Evolutionary conservation across 2,113 vertebrate genomes (phyloP).

Genomic region (Scatophagus argus): DNA sequence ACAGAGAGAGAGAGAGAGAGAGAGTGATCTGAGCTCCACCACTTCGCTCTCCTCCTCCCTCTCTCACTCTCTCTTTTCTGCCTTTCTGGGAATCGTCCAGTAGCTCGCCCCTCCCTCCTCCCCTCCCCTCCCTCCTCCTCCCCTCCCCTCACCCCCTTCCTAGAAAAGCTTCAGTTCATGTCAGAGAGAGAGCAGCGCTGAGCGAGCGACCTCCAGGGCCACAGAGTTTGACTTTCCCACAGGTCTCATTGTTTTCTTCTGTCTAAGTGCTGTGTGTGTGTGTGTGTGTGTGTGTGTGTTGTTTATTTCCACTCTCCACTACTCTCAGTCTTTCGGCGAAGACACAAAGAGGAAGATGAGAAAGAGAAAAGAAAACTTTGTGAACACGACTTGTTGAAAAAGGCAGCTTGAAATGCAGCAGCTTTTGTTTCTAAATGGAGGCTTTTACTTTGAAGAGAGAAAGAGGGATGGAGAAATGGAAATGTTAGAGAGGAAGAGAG

Average conservation of each 20-base stretch:
- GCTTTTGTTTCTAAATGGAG: background rate
- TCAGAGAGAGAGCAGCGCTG: slow-evolving; percentile 48
- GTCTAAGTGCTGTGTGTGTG: slow-evolving; percentile 22
- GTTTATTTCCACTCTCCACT: slow-evolving; percentile 3
- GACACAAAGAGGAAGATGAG: background rate
- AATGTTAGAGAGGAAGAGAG: too few species aligned
- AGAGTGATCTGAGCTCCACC: background rate
- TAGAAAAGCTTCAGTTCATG: slow-evolving; percentile 77
- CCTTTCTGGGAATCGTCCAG: slow-evolving; percentile 92
- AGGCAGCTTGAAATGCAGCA: slow-evolving; percentile 9
- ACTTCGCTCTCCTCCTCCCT: background rate
- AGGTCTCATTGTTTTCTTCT: slow-evolving; percentile 54
- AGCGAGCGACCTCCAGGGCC: slow-evolving; percentile 82
- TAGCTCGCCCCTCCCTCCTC: slow-evolving; percentile 42
- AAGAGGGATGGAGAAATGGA: too few species aligned
- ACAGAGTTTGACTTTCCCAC: slow-evolving; percentile 91
- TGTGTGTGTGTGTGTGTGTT: slow-evolving; percentile 12
- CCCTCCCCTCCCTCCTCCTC: background rate
- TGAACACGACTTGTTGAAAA: slow-evolving; percentile 2
- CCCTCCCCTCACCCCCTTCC: slow-evolving; percentile 52
- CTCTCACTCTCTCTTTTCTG: slow-evolving; percentile 37
- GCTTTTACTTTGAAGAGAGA: slow-evolving; percentile 21
- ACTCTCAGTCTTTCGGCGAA: background rate
- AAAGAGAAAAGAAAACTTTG: background rate
- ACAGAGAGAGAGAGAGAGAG: slow-evolving; percentile 7